Base-by-base conservation (phyloP, 2,888 invertebrate species). In the Girardia tigrina region DNA sequence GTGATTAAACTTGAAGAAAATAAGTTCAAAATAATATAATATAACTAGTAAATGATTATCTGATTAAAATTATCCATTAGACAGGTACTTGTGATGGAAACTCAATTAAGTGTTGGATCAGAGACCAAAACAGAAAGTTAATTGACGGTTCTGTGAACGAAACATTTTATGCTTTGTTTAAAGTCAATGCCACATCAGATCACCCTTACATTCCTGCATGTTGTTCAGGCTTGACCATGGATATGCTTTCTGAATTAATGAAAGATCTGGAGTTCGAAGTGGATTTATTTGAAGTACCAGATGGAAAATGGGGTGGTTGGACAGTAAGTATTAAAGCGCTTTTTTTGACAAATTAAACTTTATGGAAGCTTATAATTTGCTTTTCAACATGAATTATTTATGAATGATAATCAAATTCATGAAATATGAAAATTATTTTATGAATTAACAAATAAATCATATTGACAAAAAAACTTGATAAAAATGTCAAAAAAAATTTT, bases 201-300 rank as follows among this genome's bases (percentile, higher is more conserved):
- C 56, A 56, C 23, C 42, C 26, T 16, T 56, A 74, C 20, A 56
- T 56, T 26, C 42, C 69, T 4, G 75, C 75, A 29, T 98, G 98
- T 86, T 98, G 97, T 85, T 92, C 93, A 77, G 98, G 98, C 6
- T 93, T 97, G 85, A 97, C 95, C 86, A 94, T 98, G 79, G 98
- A 98, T 85, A 87, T 98, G 78, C 87, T 98, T 78, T 90, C 91
- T 83, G 93, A 92, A 84, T 90, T 98, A 81, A 91, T 92, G 73
- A 91, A 91, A 81, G 92, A 94, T 82, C 87, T 98, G 78, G 92
- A 93, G 77, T 98, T 98, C 86, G 93, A 94, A 12, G 98, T 92
- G 85, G 94, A 97, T 81, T 88, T 98, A 79, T 77, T 83, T 76
- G 81, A 84, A 77, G 83, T 84, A 4, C 79, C 80, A 26, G 84